phyloP scores from a whole-genome alignment of 2,797 vertebrate genomes.

The Falco peregrinus region DNA sequence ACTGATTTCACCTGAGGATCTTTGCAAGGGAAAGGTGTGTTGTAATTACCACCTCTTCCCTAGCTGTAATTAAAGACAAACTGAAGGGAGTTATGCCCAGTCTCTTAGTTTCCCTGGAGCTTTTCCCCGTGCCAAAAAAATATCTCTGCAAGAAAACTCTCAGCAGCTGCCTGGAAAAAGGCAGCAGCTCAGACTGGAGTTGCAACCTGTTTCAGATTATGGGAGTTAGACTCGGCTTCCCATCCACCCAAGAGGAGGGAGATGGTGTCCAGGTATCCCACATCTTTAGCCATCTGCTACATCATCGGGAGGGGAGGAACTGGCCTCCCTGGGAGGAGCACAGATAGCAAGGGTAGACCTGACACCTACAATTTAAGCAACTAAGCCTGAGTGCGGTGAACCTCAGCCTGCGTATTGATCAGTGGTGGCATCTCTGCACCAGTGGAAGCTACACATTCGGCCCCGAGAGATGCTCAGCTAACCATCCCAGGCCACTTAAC shows the following conservation, averaged over 20 bases:
- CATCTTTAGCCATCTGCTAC: background rate
- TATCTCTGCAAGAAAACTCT: constrained; percentile 25
- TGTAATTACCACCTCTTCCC: constrained; percentile 55
- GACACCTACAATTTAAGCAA: background rate
- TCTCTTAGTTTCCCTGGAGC: constrained; percentile 23
- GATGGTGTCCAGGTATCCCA: background rate
- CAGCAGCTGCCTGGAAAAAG: constrained; percentile 56
- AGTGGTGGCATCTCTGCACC: background rate
- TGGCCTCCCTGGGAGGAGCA: background rate
- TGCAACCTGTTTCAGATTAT: constrained; percentile 24
- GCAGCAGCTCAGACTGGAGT: constrained; percentile 18
- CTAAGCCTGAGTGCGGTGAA: background rate
- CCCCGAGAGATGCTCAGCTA: background rate
- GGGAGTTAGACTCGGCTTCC: background rate
- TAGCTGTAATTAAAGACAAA: constrained; percentile 70
- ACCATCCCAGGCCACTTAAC: background rate
- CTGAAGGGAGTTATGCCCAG: constrained; percentile 60
- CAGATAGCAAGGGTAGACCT: background rate
- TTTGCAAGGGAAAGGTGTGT: constrained; percentile 36
- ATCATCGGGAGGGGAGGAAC: background rate
- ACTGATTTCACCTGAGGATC: constrained; percentile 50
- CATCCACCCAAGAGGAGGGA: background rate
- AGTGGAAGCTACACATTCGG: accelerated
- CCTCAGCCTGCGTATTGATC: background rate
- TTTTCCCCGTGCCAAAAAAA: constrained; percentile 53